Conservation (phyloP, 2,797 vertebrate genomes). For the Mormyrops attenuatus region DNA sequence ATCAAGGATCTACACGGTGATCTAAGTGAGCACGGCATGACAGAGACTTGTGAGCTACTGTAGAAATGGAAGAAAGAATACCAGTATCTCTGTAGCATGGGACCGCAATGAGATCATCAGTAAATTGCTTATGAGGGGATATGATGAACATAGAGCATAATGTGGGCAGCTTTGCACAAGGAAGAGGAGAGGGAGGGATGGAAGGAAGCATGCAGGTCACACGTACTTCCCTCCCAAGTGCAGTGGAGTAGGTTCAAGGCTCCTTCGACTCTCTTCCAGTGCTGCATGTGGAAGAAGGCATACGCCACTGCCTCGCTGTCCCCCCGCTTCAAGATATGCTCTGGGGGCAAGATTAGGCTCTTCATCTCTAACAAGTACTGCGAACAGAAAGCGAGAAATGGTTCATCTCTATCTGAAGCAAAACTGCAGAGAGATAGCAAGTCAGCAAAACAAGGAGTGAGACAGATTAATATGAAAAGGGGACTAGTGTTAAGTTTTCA, state of each 20-base stretch:
- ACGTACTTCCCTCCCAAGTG: slow-evolving; percentile 95
- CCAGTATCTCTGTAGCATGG: background rate
- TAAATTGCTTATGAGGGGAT: background rate
- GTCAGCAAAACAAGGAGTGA: background rate
- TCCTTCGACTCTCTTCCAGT: slow-evolving; percentile 98
- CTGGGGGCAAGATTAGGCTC: slow-evolving; percentile 95
- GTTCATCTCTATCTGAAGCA: background rate
- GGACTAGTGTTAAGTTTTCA: background rate
- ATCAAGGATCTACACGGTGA: background rate
- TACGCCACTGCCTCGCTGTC: slow-evolving; percentile 98
- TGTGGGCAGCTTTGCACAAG: background rate
- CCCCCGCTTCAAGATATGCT: slow-evolving; percentile 95
- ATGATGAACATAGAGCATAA: background rate
- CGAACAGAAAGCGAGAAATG: slow-evolving; percentile 34
- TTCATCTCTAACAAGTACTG: slow-evolving; percentile 99
- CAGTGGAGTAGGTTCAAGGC: slow-evolving; percentile 94
- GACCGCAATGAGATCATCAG: background rate
- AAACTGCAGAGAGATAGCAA: background rate
- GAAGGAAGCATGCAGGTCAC: background rate
- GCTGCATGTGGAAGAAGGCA: slow-evolving; percentile 97
- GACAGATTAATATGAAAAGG: background rate
- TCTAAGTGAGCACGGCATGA: background rate
- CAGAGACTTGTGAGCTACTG: background rate
- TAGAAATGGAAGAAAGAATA: background rate
- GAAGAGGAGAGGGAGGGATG: background rate